Percentiles rank a stretch among this genome's conserved stretches.
Conservation (phyloP, 2,113 vertebrate genomes). For the Ornithorhynchus anatinus region DNA sequence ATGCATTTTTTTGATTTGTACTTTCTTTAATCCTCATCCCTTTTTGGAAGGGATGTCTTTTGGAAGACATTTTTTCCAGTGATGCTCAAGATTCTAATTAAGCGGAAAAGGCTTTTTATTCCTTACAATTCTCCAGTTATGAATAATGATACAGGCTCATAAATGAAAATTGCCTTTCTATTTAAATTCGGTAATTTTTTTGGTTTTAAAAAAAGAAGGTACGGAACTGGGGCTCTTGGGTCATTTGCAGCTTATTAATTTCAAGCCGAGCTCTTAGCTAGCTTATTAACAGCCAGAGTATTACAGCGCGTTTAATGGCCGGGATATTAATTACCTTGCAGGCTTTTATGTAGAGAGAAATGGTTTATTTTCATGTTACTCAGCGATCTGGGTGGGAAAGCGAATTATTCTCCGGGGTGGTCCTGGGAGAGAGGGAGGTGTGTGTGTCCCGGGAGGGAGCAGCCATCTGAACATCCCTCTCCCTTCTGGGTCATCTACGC, state of each 20-base stretch:
- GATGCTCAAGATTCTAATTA: conserved; percentile 66
- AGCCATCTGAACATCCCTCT: neutral
- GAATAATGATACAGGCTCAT: conserved; percentile 65
- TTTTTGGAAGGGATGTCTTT: neutral
- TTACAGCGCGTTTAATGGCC: conserved; percentile 53
- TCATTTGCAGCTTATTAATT: conserved; percentile 77
- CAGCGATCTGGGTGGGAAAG: neutral
- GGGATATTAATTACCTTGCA: conserved; percentile 64
- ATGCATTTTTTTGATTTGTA: neutral
- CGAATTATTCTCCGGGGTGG: neutral
- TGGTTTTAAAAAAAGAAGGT: conserved; percentile 41
- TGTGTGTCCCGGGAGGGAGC: neutral
- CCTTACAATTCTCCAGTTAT: conserved; percentile 59
- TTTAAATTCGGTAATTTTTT: conserved; percentile 63
- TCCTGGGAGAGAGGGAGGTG: neutral
- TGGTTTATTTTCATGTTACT: conserved; percentile 20
- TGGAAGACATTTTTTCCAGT: neutral
- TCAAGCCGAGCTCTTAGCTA: conserved; percentile 60
- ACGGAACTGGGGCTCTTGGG: conserved; percentile 56
- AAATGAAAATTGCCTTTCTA: conserved; percentile 72
- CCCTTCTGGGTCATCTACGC: too few relatives aligned
- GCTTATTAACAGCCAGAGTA: conserved; percentile 57
- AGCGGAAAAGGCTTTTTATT: conserved; percentile 55
- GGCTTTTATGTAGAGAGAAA: conserved; percentile 25
- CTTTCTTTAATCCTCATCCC: neutral